Evolutionary conservation across 1,140 invertebrate species (phyloP).

Genomic region (Apocrypta bakeri): DNA sequence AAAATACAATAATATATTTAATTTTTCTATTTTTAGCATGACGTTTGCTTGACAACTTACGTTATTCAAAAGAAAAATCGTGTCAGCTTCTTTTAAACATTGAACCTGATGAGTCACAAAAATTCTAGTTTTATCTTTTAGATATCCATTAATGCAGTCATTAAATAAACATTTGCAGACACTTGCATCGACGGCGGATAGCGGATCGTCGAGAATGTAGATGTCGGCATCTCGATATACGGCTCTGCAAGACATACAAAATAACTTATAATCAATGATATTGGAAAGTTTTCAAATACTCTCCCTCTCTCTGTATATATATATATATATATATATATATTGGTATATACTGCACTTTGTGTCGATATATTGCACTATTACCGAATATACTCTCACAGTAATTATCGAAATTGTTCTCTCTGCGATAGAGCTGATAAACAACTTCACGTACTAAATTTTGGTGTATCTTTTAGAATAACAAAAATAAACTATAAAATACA

Average conservation of each 20-base stretch:
- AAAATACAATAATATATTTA: neutral
- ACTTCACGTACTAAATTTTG: no score
- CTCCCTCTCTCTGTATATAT: no score
- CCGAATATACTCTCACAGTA: neutral
- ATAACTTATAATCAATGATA: neutral
- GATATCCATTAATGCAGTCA: constrained; percentile 79
- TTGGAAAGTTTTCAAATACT: no score
- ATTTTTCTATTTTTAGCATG: neutral
- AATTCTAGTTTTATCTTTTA: constrained; percentile 82
- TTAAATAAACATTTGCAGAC: constrained; percentile 86
- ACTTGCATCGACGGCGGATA: constrained; percentile 84
- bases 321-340: no score
- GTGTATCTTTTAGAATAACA: no score
- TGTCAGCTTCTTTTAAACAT: constrained; percentile 82
- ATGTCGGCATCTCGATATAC: constrained; percentile 88
- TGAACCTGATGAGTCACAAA: constrained; percentile 89
- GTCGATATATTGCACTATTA: neutral
- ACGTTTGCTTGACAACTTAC: constrained; percentile 64
- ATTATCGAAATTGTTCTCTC: neutral
- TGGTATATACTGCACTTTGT: no score
- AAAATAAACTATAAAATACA: no score
- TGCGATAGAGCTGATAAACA: neutral
- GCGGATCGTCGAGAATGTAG: constrained; percentile 85
- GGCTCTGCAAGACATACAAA: constrained; percentile 73
- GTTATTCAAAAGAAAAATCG: constrained; percentile 79